Conservation (phyloP, 1,140 invertebrate genomes). For the Penaeus japonicus region DNA sequence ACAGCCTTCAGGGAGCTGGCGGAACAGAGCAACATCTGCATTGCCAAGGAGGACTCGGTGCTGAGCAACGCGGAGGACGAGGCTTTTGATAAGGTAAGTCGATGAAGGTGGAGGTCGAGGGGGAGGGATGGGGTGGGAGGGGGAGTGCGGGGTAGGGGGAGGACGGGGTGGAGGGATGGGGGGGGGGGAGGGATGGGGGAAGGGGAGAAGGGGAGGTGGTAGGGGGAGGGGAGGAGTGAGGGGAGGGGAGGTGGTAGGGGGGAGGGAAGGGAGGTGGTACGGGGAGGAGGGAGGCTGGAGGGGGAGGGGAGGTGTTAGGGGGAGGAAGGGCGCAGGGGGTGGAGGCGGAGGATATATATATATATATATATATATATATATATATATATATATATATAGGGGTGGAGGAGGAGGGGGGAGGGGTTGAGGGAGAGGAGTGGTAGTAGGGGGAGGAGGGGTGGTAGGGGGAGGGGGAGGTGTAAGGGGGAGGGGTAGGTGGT, state of each 20-base stretch:
- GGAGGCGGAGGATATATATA: too few relatives aligned
- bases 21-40: constrained; percentile 75
- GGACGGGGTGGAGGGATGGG: not conserved
- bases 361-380: too few relatives aligned
- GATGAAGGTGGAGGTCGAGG: not conserved
- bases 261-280: too few relatives aligned
- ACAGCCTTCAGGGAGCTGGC: constrained; percentile 76
- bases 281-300: not conserved
- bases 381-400: too few relatives aligned
- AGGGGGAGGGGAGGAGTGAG: too few relatives aligned
- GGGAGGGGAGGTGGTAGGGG: not conserved
- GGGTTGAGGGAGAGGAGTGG: too few relatives aligned
- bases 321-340: not conserved
- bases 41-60: constrained; percentile 75
- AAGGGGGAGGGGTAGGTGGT: too few relatives aligned
- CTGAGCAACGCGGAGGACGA: constrained; percentile 72
- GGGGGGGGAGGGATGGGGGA: not conserved
- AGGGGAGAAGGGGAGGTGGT: not conserved
- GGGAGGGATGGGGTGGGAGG: not conserved
- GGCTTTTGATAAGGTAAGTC: constrained; percentile 69
- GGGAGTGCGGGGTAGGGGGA: not conserved
- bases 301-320: not conserved
- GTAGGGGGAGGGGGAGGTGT: too few relatives aligned
- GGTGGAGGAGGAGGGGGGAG: too few relatives aligned
- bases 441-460: too few relatives aligned